phyloP scores from a whole-genome alignment of 2,797 vertebrate genomes.

The Tokudaia tokunoshimensis region DNA sequence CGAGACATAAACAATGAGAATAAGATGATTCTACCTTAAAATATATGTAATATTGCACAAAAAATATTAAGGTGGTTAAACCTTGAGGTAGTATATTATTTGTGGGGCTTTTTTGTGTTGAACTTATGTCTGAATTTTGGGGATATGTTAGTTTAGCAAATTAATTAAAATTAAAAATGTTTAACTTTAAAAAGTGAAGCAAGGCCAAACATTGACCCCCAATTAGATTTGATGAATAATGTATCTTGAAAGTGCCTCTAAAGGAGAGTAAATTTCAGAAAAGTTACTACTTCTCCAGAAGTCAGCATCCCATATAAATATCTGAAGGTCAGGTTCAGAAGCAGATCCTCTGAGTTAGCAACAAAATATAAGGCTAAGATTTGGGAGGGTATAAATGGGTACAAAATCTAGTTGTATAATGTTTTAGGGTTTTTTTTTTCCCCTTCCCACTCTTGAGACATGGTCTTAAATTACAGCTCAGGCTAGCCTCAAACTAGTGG shows the following conservation, averaged over 20 bases:
- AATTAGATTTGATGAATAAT: constrained; percentile 48
- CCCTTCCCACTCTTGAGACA: background rate
- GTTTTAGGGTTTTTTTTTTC: background rate
- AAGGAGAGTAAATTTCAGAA: constrained; percentile 48
- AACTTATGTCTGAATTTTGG: constrained; percentile 19
- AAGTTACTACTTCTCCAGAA: constrained; percentile 58
- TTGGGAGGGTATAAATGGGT: constrained; percentile 10
- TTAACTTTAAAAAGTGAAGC: constrained; percentile 65
- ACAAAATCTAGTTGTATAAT: background rate
- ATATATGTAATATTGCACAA: background rate
- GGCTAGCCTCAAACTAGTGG: background rate
- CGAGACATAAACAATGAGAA: constrained; percentile 50
- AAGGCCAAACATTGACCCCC: background rate
- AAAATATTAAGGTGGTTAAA: constrained; percentile 22
- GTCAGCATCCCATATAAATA: constrained; percentile 31
- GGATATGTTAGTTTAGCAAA: background rate
- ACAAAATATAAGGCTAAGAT: background rate
- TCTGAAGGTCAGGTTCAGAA: constrained; percentile 30
- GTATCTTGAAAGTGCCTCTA: constrained; percentile 46
- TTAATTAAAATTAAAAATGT: background rate
- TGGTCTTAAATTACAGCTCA: background rate
- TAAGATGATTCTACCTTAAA: constrained; percentile 62
- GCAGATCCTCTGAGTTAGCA: background rate
- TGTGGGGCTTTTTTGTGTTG: background rate
- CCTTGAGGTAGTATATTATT: background rate